Evolutionary conservation across 2,797 vertebrate genomes (phyloP).

Genomic region (Anguilla marmorata): DNA sequence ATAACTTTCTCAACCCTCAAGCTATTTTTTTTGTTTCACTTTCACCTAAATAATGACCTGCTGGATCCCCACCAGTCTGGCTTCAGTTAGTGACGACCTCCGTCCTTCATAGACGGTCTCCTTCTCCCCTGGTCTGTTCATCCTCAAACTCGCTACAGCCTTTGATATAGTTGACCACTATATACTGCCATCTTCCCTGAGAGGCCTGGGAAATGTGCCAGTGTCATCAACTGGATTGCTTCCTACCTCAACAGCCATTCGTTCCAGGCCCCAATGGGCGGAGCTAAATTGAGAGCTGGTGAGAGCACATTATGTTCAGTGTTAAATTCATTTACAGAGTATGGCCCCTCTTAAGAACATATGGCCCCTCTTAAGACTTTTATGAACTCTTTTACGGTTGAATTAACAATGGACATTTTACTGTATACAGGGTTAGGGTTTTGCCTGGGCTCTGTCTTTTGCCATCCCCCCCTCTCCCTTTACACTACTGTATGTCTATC

Average conservation of each 20-base stretch:
- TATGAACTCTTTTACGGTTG: too few relatives aligned
- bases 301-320: too few relatives aligned
- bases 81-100: background rate
- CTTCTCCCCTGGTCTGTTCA: background rate
- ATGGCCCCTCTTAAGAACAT: too few relatives aligned
- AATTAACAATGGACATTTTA: too few relatives aligned
- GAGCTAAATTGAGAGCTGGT: background rate
- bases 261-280: background rate
- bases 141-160: background rate
- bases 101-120: background rate
- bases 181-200: background rate
- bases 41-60: constrained; percentile 8
- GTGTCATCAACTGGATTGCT: background rate
- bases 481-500: too few relatives aligned
- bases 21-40: background rate
- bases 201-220: background rate
- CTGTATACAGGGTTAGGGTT: too few relatives aligned
- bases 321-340: too few relatives aligned
- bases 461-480: too few relatives aligned
- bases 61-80: background rate
- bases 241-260: background rate
- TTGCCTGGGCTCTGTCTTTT: too few relatives aligned
- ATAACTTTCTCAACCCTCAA: background rate
- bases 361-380: too few relatives aligned
- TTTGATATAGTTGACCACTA: background rate